Conservation (phyloP, 1,140 invertebrate species). For the Pemphigus obesinymphae region DNA sequence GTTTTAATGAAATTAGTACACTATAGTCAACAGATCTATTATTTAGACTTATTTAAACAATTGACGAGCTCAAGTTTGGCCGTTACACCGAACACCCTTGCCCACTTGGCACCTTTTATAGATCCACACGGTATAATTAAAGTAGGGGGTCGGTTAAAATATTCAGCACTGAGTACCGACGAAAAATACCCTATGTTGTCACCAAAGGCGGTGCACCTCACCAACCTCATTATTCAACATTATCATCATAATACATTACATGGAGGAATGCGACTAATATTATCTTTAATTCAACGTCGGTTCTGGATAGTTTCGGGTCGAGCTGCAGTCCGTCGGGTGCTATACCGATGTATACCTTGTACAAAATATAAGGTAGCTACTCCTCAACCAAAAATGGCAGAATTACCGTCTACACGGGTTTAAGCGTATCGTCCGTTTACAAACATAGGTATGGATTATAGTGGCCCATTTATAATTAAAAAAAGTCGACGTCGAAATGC, state of each 20-base stretch:
- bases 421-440: slow-evolving; percentile 39
- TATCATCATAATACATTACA: neutral
- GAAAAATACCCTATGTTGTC: neutral
- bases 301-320: neutral
- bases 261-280: neutral
- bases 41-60: too few relatives aligned
- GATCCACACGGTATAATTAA: neutral
- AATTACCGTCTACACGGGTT: slow-evolving; percentile 44
- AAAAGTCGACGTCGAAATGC: neutral
- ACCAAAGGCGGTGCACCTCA: neutral
- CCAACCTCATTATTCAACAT: slow-evolving; percentile 1
- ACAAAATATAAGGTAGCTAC: too few relatives aligned
- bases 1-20: too few relatives aligned
- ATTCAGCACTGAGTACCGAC: neutral
- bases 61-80: too few relatives aligned
- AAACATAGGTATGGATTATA: slow-evolving; percentile 45
- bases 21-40: too few relatives aligned
- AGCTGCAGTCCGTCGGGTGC: neutral
- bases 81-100: neutral
- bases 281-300: neutral
- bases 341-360: neutral
- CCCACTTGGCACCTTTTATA: neutral
- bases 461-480: slow-evolving; percentile 43
- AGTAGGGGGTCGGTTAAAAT: neutral
- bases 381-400: slow-evolving; percentile 43